Evolutionary conservation across 1,140 invertebrate species (phyloP), one percentile per base, ranked within the genome.

Genomic region (Pemphigus obesinymphae): DNA sequence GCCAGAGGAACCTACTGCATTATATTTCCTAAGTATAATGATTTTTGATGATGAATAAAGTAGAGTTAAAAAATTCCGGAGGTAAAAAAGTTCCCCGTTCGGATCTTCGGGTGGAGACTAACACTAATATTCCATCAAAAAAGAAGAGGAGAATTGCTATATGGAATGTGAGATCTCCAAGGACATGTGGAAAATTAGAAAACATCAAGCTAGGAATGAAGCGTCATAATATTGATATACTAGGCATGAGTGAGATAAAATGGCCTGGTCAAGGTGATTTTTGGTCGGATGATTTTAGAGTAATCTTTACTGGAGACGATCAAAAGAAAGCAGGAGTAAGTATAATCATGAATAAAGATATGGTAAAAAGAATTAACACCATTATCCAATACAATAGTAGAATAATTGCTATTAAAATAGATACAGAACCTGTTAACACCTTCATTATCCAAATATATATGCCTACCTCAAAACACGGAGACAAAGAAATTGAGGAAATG

Each of bases 401-500:
- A 53, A 80, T 80, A 55, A 29, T 80, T 48, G 6, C 31, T n/a
- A 55, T 58, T 26, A n/a, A n/a, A n/a, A n/a, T n/a, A n/a, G n/a
- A n/a, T n/a, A n/a, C n/a, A n/a, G n/a, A n/a, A n/a, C n/a, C n/a
- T n/a, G n/a, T n/a, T n/a, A n/a, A n/a, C n/a, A n/a, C n/a, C n/a
- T n/a, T n/a, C n/a, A n/a, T n/a, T n/a, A n/a, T n/a, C n/a, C n/a
- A n/a, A n/a, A n/a, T n/a, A n/a, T n/a, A n/a, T n/a, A n/a, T n/a
- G n/a, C 83, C 83, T 55, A 83, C 80, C 23, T 37, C 45, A n/a
- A 45, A 48, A 1, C 68, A 72, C 31, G 26, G 17, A 53, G 66
- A 83, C 48, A 40, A 72, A 11, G 80, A 82, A 31, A 66, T 83
- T 17, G 80, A 83, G 26, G 31, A 50, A 45, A 73, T 83, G 11